A percentile compares a stretch with the other conserved stretches of the same genome.
phyloP scores from a whole-genome alignment of 2,797 vertebrate genomes.

The Fringilla coelebs region DNA sequence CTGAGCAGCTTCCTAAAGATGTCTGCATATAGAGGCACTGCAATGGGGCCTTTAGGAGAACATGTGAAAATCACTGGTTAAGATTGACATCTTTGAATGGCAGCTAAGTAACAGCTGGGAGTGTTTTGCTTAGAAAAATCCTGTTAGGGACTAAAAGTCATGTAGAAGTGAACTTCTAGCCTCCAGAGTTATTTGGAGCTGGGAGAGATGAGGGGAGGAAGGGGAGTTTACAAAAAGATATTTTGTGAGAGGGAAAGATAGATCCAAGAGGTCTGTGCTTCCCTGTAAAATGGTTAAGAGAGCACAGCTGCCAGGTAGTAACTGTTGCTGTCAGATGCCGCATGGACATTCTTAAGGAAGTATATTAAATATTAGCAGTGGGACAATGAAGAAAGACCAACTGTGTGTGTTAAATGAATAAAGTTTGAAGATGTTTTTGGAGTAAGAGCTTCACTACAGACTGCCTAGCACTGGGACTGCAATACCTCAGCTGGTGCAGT shows the following conservation, averaged over 20 bases:
- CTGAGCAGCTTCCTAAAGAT: neutral
- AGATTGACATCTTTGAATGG: neutral
- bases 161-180: neutral
- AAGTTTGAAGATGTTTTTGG: neutral
- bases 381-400: neutral
- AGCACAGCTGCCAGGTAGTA: neutral
- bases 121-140: neutral
- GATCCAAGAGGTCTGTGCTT: neutral
- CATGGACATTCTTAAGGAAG: neutral
- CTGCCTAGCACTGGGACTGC: too few species aligned
- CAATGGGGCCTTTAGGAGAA: neutral
- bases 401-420: fast-evolving
- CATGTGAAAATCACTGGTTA: neutral
- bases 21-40: neutral
- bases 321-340: neutral
- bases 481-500: neutral
- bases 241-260: neutral
- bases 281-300: neutral
- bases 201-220: neutral
- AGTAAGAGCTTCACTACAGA: neutral
- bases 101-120: neutral
- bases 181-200: neutral
- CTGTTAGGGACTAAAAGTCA: neutral
- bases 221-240: neutral
- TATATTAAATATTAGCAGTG: neutral